A percentile compares a stretch with the other conserved stretches of the same genome.
These are phyloP conservation scores for Brachystomella parvula DNA, from an alignment of 1,140 invertebrate genomes.

Conservation along the genomic window DNA sequence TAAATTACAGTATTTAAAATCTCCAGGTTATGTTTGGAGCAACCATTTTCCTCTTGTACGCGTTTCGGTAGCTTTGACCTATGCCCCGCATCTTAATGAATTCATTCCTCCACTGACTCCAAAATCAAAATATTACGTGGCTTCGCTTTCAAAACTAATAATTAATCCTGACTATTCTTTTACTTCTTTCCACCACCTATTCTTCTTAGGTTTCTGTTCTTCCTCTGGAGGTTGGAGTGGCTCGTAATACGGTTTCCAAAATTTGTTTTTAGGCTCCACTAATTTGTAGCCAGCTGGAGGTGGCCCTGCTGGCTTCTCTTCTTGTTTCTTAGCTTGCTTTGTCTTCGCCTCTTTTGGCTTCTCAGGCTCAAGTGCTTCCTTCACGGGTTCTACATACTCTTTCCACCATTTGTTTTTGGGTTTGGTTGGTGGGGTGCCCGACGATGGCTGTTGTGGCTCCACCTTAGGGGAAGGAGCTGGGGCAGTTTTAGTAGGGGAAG, in stretches of 20 bases:
- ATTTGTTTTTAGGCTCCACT: neutral
- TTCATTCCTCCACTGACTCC: neutral
- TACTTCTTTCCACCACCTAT: constrained; percentile 15
- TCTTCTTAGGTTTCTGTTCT: constrained; percentile 1
- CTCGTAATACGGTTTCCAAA: neutral
- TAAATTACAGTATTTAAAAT: constrained; percentile 7
- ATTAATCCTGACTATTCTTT: neutral
- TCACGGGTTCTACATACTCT: neutral
- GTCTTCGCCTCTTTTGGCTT: neutral
- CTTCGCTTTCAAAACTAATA: too few species aligned
- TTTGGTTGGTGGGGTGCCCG: neutral
- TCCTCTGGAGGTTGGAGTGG: neutral
- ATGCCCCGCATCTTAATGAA: neutral
- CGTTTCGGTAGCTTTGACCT: neutral
- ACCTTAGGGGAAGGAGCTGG: neutral
- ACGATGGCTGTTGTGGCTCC: neutral
- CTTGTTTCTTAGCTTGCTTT: neutral
- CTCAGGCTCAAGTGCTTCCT: neutral
- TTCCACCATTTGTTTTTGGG: constrained; percentile 11
- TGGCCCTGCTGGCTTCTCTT: neutral
- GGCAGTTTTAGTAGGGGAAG: neutral
- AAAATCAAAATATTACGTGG: too few species aligned
- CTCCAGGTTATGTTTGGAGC: neutral
- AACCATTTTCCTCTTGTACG: neutral
- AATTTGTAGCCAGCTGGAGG: neutral